Evolutionary conservation across 2,888 invertebrate species (phyloP).

Genomic region (Flexamia atlantica): DNA sequence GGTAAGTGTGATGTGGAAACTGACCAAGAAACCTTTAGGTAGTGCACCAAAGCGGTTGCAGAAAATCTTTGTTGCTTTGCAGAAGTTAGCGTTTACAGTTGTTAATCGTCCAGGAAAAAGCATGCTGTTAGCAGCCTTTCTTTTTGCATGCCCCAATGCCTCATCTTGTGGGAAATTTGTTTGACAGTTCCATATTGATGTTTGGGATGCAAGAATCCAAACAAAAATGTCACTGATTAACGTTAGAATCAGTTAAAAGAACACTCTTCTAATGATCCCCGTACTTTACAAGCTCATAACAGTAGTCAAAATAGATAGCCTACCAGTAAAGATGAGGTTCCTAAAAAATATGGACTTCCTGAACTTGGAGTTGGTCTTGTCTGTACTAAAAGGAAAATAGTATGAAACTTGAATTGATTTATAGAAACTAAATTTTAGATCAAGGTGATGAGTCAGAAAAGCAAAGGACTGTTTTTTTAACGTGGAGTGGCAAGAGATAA

Average conservation of each 20-base stretch:
- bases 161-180: not conserved
- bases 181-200: no score
- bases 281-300: not conserved
- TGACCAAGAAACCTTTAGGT: slow-evolving; percentile 68
- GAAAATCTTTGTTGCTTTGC: slow-evolving; percentile 59
- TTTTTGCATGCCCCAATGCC: not conserved
- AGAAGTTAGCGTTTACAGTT: slow-evolving; percentile 46
- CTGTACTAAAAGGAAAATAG: not conserved
- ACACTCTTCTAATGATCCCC: not conserved
- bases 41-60: slow-evolving; percentile 61
- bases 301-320: not conserved
- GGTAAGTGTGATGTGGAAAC: slow-evolving; percentile 69
- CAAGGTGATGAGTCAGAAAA: not conserved
- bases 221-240: not conserved
- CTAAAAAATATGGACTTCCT: not conserved
- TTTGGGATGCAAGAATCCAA: no score
- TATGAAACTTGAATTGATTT: not conserved
- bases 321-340: not conserved
- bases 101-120: slow-evolving; percentile 52
- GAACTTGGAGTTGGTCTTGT: not conserved
- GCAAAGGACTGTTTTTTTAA: not conserved
- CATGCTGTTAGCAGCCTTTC: slow-evolving; percentile 22
- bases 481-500: not conserved
- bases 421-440: not conserved
- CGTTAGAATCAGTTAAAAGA: slow-evolving; percentile 4